Conservation (phyloP, 2,888 invertebrate genomes). For the Thecophora atra region DNA sequence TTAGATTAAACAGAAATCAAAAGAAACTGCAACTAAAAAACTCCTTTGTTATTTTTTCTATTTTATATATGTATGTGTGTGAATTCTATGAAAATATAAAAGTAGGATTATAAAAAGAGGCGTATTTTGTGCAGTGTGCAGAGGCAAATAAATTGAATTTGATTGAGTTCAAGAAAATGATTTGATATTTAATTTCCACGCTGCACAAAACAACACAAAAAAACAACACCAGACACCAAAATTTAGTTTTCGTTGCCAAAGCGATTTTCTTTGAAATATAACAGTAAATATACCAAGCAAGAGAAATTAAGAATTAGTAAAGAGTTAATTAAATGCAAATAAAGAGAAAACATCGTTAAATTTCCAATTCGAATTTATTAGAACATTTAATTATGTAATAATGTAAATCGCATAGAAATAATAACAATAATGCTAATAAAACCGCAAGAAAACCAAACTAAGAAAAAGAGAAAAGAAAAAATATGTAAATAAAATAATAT, state of each 20-base stretch:
- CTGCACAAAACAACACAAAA: slow-evolving; percentile 6
- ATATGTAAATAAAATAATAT: neutral
- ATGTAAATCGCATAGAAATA: slow-evolving; percentile 27
- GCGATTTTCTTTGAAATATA: slow-evolving; percentile 1
- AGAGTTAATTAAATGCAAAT: neutral
- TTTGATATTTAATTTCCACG: too few relatives aligned
- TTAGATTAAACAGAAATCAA: neutral
- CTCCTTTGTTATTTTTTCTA: neutral
- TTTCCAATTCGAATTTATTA: slow-evolving; percentile 36
- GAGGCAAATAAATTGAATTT: neutral
- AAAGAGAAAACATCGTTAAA: neutral
- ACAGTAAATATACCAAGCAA: too few relatives aligned
- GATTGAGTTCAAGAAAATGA: neutral
- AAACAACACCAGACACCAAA: slow-evolving; percentile 5
- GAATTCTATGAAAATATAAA: too few relatives aligned
- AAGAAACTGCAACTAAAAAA: too few relatives aligned
- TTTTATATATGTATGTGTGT: neutral
- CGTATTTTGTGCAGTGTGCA: neutral
- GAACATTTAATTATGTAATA: slow-evolving; percentile 30
- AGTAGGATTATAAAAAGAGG: neutral
- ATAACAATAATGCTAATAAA: slow-evolving; percentile 7
- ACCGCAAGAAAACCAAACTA: neutral
- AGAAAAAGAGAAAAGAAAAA: neutral
- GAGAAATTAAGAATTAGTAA: too few relatives aligned
- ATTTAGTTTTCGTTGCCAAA: slow-evolving; percentile 3